Evolutionary conservation across 2,888 invertebrate species (phyloP).

Genomic region (Pristionchus japonicus): DNA sequence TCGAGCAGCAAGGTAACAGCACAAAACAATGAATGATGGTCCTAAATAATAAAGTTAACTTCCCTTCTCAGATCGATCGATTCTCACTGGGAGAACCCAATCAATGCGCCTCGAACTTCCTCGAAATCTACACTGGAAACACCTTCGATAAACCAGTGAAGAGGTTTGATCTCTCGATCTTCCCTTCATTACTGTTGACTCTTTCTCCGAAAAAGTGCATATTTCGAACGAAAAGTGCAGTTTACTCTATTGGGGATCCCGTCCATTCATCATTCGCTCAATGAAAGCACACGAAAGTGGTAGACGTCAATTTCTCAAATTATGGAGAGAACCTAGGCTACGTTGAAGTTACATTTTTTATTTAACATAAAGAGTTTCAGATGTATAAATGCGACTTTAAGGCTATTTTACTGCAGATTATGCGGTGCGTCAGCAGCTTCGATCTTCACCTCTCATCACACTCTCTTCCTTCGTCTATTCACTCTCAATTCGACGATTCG

Average conservation of each 20-base stretch:
- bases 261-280: background rate
- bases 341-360: too few species aligned
- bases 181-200: background rate
- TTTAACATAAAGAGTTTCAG: too few species aligned
- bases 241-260: slow-evolving; percentile 18
- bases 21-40: too few species aligned
- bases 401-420: too few species aligned
- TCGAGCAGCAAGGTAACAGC: too few species aligned
- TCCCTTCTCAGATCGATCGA: slow-evolving; percentile 67
- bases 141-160: slow-evolving; percentile 63
- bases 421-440: slow-evolving; percentile 62
- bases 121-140: slow-evolving; percentile 71
- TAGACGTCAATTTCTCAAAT: too few species aligned
- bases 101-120: slow-evolving; percentile 71
- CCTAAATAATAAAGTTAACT: too few species aligned
- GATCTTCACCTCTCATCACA: slow-evolving; percentile 57
- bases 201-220: slow-evolving; percentile 39
- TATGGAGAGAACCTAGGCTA: too few species aligned
- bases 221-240: background rate
- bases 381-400: too few species aligned
- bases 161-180: slow-evolving; percentile 58
- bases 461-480: slow-evolving; percentile 61
- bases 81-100: slow-evolving; percentile 70
- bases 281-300: background rate
- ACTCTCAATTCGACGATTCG: slow-evolving; percentile 53